Percentiles rank a stretch among this genome's conserved stretches.
These are phyloP conservation scores for Papilio polytes DNA, from an alignment of 1,140 invertebrate genomes.

Conservation along the genomic window DNA sequence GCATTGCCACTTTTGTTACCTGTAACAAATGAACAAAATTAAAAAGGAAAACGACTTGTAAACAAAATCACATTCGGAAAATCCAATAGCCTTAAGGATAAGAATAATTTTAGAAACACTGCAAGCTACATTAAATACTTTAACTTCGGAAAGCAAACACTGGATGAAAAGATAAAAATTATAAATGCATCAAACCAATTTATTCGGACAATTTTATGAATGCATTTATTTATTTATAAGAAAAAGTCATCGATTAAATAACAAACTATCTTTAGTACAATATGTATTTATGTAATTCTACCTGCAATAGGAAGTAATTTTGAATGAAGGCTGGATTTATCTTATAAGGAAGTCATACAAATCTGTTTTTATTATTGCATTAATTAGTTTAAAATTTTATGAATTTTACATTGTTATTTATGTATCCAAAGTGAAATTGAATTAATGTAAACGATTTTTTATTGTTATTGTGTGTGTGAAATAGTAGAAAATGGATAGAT, in stretches of 20 bases:
- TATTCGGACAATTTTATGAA: no score
- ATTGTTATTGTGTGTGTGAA: no score
- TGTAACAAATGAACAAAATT: conserved; percentile 41
- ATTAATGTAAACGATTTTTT: no score
- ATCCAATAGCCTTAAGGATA: no score
- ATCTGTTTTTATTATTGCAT: background rate
- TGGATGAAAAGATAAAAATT: background rate
- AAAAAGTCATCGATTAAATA: background rate
- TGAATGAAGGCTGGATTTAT: background rate
- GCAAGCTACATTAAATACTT: no score
- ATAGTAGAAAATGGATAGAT: no score
- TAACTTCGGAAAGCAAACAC: no score
- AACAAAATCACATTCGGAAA: no score
- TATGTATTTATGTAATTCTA: background rate
- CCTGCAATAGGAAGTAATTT: background rate
- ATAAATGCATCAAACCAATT: no score
- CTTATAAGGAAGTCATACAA: conserved; percentile 1
- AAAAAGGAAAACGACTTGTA: background rate
- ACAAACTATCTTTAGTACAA: background rate
- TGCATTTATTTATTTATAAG: no score
- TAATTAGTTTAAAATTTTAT: background rate
- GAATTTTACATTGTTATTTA: background rate
- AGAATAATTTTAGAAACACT: no score
- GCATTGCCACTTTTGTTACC: conserved; percentile 46
- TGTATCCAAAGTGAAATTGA: background rate